Conservation (phyloP, 2,113 vertebrate species). For the Addax nasomaculatus region DNA sequence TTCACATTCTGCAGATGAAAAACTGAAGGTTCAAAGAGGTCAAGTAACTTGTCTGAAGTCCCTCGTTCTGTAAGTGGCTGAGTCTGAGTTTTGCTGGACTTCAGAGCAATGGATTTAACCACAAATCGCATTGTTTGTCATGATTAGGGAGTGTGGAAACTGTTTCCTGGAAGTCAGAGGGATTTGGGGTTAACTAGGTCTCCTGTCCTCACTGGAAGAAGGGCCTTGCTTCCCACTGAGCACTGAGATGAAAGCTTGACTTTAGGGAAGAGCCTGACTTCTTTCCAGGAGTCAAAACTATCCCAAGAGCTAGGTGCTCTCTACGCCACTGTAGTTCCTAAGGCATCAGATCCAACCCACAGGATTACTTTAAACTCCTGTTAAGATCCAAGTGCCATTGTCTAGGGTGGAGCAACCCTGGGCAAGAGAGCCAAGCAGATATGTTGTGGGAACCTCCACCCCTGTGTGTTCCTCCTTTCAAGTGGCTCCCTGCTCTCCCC, state of each 20-base stretch:
- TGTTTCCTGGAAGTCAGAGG: background rate
- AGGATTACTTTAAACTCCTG: background rate
- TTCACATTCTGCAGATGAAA: background rate
- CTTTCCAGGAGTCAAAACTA: background rate
- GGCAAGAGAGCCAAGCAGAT: background rate
- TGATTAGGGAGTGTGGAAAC: background rate
- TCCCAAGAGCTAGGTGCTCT: background rate
- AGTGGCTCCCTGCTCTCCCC: background rate
- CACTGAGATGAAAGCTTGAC: background rate
- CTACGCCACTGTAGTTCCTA: fast-evolving
- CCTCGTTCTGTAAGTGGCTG: background rate
- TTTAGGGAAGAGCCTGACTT: background rate
- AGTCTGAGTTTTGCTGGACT: background rate
- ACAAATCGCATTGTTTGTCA: background rate
- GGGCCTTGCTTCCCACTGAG: background rate
- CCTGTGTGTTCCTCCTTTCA: background rate
- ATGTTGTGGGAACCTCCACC: background rate
- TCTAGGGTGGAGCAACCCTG: too few species aligned
- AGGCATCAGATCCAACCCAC: background rate
- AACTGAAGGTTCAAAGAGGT: background rate
- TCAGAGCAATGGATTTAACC: background rate
- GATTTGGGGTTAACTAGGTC: background rate
- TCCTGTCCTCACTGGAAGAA: background rate
- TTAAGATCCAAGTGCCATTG: background rate
- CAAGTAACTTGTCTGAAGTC: background rate